Evolutionary conservation across 1,140 invertebrate genomes (phyloP).

Genomic region (Bicyclus anynana): DNA sequence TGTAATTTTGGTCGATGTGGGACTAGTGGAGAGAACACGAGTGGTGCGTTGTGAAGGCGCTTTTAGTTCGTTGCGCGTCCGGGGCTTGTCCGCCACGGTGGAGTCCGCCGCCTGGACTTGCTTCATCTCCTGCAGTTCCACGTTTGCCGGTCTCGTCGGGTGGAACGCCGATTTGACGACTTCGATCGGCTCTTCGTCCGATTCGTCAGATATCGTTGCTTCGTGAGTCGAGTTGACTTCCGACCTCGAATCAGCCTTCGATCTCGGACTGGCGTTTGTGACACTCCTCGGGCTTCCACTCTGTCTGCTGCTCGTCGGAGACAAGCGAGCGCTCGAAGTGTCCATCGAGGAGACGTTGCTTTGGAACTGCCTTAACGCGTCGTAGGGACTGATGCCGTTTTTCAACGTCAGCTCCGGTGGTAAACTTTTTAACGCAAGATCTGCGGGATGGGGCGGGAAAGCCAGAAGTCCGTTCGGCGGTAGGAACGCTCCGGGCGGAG

Average conservation of each 20-base stretch:
- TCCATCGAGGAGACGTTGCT: slow-evolving; percentile 70
- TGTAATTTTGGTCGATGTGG: slow-evolving; percentile 80
- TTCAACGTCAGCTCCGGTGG: slow-evolving; percentile 61
- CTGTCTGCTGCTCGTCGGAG: slow-evolving; percentile 77
- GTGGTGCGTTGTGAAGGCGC: slow-evolving; percentile 76
- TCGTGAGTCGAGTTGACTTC: slow-evolving; percentile 81
- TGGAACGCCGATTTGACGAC: slow-evolving; percentile 87
- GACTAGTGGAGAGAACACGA: slow-evolving; percentile 65
- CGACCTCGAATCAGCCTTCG: slow-evolving; percentile 75
- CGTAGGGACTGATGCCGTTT: slow-evolving; percentile 62
- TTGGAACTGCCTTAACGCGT: slow-evolving; percentile 67
- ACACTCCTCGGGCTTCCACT: slow-evolving; percentile 74
- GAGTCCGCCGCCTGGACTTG: slow-evolving; percentile 78
- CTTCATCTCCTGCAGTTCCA: slow-evolving; percentile 70
- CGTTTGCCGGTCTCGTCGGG: slow-evolving; percentile 73
- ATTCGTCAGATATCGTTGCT: slow-evolving; percentile 80
- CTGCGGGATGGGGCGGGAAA: slow-evolving; percentile 68
- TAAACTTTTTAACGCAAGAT: slow-evolving; percentile 62
- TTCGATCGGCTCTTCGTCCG: slow-evolving; percentile 83
- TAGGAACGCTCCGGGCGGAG: slow-evolving; percentile 72
- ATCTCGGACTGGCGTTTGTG: slow-evolving; percentile 68
- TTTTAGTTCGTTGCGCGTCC: slow-evolving; percentile 78
- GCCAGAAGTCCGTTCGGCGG: slow-evolving; percentile 66
- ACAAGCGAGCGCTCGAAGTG: slow-evolving; percentile 70
- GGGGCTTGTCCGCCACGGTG: slow-evolving; percentile 76